Base-by-base conservation (phyloP, 2,888 invertebrate genomes). In the Spilosoma lubricipeda region DNA sequence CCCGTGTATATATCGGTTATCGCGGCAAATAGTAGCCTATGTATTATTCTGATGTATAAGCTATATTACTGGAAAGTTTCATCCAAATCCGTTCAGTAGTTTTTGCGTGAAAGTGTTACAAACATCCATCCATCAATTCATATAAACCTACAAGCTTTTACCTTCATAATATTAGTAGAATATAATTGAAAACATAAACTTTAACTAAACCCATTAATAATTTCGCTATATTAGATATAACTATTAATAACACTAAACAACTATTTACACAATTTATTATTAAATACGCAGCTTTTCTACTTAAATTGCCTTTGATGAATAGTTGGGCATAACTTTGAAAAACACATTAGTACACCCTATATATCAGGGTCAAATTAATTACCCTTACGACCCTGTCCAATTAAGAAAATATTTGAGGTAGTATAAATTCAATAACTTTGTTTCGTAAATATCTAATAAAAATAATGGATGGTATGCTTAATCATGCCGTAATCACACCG, bases 261-360 rank as follows among this genome's bases (percentile, higher is more conserved):
- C 23, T 39, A 66, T 66, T 66, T 39, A 39, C 27, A 59, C 39
- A 59, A 59, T 69, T 69, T 59, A 69, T 59, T 56, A 39, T 59
- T 59, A n/a, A 69, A 70, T 56, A n/a, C 3, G 27, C 27, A 45
- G 70, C n/a, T 59, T 70, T 39, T 39, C 15, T 33, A n/a, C n/a
- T n/a, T n/a, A 48, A 69, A 9, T 70, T 59, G 2, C n/a, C 71
- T 72, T 79, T 82, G 82, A 82, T 82, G 80, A 80, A 82, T 82
- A 77, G 76, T n/a, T 74, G 66, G 76, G 80, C 75, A 75, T 80
- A 82, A 78, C 75, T 82, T 82, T 74, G 79, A 82, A 79, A 82
- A 80, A 67, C 66, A 81, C 80, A 82, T 82, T 82, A 82, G 71
- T 66, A 11, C 15, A 33, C 68, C 15, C 42, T 78, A 80, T 76